Evolutionary conservation across 2,113 vertebrate genomes (phyloP), one percentile per base, ranked within the genome.

Genomic region (Seriola aureovittata): DNA sequence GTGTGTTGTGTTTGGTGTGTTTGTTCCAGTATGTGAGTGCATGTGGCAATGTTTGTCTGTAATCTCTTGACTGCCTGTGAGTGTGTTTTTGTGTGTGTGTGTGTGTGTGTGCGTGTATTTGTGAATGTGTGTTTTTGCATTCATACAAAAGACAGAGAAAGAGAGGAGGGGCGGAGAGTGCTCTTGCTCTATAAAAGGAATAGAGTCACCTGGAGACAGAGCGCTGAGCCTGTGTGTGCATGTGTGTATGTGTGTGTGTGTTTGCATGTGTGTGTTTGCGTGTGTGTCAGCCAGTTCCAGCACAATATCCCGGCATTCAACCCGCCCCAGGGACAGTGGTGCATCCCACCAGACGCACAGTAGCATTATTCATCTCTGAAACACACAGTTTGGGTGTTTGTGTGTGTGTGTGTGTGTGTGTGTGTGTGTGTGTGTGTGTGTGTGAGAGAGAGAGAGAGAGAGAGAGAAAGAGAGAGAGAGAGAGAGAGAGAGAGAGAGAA

Each of bases 311-410:
- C 65, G 34, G 90, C 84, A 81, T 90, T 89, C 86, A 87, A 89
- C 81, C 89, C 82, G 87, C 91, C 89, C 90, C 81, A 80, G 92
- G 92, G 92, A 91, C 76, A 73, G 76, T 72, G 80, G 85, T 90
- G 84, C 88, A 89, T 93, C 91, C 93, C 93, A 93, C 88, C 91
- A 94, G 92, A 94, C 76, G 81, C 83, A 91, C 90, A 84, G 78
- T 77, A 80, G 85, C 88, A 95, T 95, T 93, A 94, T 91, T 94
- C 92, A 94, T 93, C 81, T 87, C 81, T 75, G 87, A 89, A 86
- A 88, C 85, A 71, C 71, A 71, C 58, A 60, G 60, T 83, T 50
- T 75, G 78, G 78, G 44, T 73, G 50, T 63, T 46, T 78, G 52
- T 78, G 38, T 80, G 68, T 60, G 58, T 71, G 40, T 77, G 23